Evolutionary conservation across 2,888 invertebrate genomes (phyloP).

Genomic region (Byasa hedistus): DNA sequence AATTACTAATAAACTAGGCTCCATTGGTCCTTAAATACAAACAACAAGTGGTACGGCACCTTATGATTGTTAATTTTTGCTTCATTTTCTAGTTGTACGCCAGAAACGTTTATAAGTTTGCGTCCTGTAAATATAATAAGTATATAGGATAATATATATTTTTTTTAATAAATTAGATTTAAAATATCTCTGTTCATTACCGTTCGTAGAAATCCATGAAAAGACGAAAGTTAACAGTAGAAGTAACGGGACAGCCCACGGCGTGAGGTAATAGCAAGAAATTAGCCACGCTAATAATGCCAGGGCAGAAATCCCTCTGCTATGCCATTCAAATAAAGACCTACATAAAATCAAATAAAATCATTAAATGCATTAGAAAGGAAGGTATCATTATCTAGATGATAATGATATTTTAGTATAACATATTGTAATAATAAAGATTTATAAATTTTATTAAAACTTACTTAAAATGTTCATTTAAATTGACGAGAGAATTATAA

Average conservation of each 20-base stretch:
- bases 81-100: background rate
- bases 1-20: no score
- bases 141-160: background rate
- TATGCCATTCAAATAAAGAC: slow-evolving; percentile 67
- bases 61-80: slow-evolving; percentile 8
- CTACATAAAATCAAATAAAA: slow-evolving; percentile 38
- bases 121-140: background rate
- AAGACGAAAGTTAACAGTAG: slow-evolving; percentile 53
- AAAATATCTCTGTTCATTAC: background rate
- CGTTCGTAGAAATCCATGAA: slow-evolving; percentile 45
- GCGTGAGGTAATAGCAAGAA: slow-evolving; percentile 57
- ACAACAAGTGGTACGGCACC: background rate
- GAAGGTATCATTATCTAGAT: no score
- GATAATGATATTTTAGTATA: no score
- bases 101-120: background rate
- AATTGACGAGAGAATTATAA: slow-evolving; percentile 43
- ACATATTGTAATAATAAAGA: background rate
- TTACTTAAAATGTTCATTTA: slow-evolving; percentile 66
- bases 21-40: background rate
- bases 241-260: slow-evolving; percentile 59
- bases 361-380: background rate
- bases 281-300: slow-evolving; percentile 53
- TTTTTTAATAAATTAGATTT: background rate
- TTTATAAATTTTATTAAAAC: slow-evolving; percentile 30
- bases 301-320: slow-evolving; percentile 51